Evolutionary conservation across 2,888 invertebrate species (phyloP).

Genomic region (Sinotaia quadrata): DNA sequence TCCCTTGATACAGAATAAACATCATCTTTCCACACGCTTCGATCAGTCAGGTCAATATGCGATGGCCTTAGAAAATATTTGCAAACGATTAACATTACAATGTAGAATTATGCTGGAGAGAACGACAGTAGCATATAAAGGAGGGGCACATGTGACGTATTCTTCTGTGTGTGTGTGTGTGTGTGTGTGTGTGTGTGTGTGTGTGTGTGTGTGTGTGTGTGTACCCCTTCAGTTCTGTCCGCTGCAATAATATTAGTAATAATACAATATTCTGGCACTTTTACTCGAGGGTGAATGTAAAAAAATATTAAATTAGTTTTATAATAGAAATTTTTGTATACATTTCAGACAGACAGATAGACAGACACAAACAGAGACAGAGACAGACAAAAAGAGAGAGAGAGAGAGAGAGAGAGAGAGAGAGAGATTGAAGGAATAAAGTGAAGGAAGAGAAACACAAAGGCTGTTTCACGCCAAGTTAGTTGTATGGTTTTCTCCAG

Average conservation of each 20-base stretch:
- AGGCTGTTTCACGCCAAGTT: no score
- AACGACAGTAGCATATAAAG: no score
- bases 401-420: background rate
- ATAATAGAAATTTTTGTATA: background rate
- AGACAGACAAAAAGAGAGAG: background rate
- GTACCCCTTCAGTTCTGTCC: no score
- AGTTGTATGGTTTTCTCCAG: no score
- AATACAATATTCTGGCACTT: no score
- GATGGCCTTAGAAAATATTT: constrained; percentile 13
- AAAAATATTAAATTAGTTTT: no score
- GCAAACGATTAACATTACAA: constrained; percentile 17
- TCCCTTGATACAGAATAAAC: constrained; percentile 20
- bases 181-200: constrained; percentile 10
- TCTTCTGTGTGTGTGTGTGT: background rate
- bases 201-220: no score
- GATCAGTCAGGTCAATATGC: constrained; percentile 13
- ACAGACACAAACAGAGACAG: background rate
- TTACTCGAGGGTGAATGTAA: no score
- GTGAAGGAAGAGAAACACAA: background rate
- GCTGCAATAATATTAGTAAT: no score
- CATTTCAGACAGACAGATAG: background rate
- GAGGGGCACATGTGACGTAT: no score
- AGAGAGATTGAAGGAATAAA: background rate
- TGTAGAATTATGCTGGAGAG: no score
- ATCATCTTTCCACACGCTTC: constrained; percentile 21